Evolutionary conservation across 2,797 vertebrate species (phyloP).

Genomic region (Telmatherina bonti): DNA sequence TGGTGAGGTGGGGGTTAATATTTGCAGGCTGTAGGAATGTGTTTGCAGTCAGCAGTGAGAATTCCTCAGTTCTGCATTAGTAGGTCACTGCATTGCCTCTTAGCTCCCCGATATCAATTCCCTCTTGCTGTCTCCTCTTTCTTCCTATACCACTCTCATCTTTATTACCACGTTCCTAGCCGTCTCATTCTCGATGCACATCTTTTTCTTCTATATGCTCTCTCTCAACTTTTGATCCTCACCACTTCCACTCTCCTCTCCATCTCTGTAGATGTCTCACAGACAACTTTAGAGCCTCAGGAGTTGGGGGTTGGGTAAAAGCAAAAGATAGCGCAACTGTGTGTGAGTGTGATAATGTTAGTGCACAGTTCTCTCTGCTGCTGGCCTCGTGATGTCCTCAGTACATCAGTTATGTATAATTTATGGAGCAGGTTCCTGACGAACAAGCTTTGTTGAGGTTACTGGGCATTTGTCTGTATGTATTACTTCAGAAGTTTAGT

Average conservation of each 20-base stretch:
- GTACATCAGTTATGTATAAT: constrained; percentile 66
- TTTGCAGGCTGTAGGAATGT: constrained; percentile 83
- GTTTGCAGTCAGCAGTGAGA: constrained; percentile 83
- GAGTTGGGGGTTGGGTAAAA: constrained; percentile 74
- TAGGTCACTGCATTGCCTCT: constrained; percentile 80
- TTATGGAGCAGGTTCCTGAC: constrained; percentile 63
- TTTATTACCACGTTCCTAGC: constrained; percentile 45
- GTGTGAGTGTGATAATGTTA: constrained; percentile 54
- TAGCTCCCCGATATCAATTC: constrained; percentile 62
- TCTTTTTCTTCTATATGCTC: constrained; percentile 46
- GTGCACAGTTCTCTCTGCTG: constrained; percentile 50
- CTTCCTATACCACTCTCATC: constrained; percentile 41
- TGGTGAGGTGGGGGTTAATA: constrained; percentile 82
- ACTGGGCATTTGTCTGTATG: constrained; percentile 35
- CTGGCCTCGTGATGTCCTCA: constrained; percentile 45
- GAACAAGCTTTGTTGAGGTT: constrained; percentile 60
- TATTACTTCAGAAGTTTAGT: constrained; percentile 14
- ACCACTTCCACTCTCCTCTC: constrained; percentile 50
- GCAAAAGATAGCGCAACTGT: constrained; percentile 51
- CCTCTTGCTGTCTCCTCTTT: constrained; percentile 38
- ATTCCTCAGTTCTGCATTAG: constrained; percentile 84
- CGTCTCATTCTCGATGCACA: constrained; percentile 50
- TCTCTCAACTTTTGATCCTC: constrained; percentile 62
- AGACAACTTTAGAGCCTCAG: constrained; percentile 65
- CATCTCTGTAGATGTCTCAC: constrained; percentile 56